phyloP scores from a whole-genome alignment of 2,888 invertebrate genomes.

The Cerastis rubricosa region DNA sequence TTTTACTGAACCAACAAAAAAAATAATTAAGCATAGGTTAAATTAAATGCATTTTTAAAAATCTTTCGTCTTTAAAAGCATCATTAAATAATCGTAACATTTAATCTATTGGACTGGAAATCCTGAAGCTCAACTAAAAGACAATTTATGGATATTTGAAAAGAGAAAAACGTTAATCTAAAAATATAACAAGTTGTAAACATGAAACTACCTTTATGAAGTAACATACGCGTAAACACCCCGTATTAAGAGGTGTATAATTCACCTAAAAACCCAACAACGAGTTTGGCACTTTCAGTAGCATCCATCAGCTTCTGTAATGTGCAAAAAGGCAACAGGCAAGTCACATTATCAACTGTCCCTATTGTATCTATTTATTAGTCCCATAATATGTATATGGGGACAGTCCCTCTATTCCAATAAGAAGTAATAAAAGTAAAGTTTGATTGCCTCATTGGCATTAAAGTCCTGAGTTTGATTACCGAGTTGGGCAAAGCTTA shows the following conservation, averaged over 20 bases:
- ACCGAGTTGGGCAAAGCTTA: no score
- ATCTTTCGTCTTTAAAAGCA: not conserved
- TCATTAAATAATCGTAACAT: not conserved
- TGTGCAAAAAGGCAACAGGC: not conserved
- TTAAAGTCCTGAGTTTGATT: no score
- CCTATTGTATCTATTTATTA: not conserved
- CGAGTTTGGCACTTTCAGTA: not conserved
- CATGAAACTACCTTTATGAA: not conserved
- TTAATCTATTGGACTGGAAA: not conserved
- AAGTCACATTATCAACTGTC: not conserved
- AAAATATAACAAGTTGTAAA: not conserved
- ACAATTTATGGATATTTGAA: not conserved
- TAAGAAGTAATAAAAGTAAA: not conserved
- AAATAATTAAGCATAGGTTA: conserved; percentile 3
- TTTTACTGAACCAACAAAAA: not conserved
- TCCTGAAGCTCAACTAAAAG: not conserved
- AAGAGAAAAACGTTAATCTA: not conserved
- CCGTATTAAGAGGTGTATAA: no score
- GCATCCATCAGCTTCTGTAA: not conserved
- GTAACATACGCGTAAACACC: not conserved
- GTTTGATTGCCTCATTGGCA: not conserved
- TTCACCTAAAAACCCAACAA: not conserved
- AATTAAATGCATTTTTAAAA: not conserved
- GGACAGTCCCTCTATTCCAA: not conserved
- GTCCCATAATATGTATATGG: not conserved